Base-by-base conservation (phyloP, 2,797 vertebrate species). In the Columba guinea region DNA sequence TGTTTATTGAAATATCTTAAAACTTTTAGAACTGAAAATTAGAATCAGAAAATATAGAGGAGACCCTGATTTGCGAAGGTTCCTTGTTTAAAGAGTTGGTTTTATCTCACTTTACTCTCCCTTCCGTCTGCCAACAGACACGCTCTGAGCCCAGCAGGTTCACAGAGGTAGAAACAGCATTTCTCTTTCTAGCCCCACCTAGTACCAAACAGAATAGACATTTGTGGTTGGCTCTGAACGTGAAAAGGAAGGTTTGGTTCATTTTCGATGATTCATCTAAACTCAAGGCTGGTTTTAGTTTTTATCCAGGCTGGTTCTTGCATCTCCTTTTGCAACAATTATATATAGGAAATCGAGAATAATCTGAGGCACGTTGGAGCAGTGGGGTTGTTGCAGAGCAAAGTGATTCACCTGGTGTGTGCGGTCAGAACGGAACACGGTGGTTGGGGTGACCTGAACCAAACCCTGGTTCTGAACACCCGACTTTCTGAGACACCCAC, bases 221-320 rank as follows among this genome's bases (percentile, higher is more conserved):
- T 82, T 80, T 76, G 56, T 74, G 63, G 28, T 41, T 93, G 80
- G 67, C n/a, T 90, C 67, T 87, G 78, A 89, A 78, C 79, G 65
- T 71, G 62, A 83, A 90, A 83, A 52, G 37, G 41, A 83, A 80
- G n/a, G 37, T 89, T 94, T 1, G 0, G 30, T 92, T 89, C 51
- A 48, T 85, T 85, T 91, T 48, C 49, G 62, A 88, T 59, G 55
- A 83, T 41, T 85, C 62, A 22, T 64, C 75, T 59, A 63, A 93
- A 89, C 63, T 89, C 48, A 49, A 48, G 60, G 71, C 81, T 94
- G 91, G 70, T 92, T 94, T 93, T 83, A 41, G 32, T 52, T 84
- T 84, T 91, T 79, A 41, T 69, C 73, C 65, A 59, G 20, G 84
- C 58, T 81, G 69, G 48, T 74, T 94, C 74, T 95, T 76, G 77